phyloP scores from a whole-genome alignment of 2,797 vertebrate species.

The Bradypodion pumilum region DNA sequence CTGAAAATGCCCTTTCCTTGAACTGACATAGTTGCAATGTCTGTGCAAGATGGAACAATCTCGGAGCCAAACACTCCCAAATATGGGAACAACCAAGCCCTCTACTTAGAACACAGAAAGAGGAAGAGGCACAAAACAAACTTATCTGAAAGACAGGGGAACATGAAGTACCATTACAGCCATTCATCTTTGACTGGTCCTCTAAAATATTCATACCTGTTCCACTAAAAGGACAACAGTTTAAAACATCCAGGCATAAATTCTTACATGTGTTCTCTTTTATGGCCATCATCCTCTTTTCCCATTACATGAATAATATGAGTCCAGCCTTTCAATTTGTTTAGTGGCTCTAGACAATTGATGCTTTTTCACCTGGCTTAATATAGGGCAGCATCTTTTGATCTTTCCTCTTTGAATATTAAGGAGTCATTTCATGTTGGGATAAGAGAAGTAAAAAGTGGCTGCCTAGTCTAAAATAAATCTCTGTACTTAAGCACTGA shows the following conservation, averaged over 20 bases:
- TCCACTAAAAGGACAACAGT: background rate
- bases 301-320: background rate
- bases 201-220: background rate
- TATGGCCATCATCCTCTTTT: background rate
- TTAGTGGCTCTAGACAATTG: background rate
- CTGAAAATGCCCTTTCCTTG: slow-evolving; percentile 16
- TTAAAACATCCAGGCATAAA: background rate
- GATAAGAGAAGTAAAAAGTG: background rate
- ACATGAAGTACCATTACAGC: background rate
- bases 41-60: slow-evolving; percentile 13
- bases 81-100: slow-evolving; percentile 23
- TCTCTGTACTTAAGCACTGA: background rate
- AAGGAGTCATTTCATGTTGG: background rate
- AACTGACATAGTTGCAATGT: slow-evolving; percentile 6
- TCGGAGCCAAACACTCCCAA: slow-evolving; percentile 17
- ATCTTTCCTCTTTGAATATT: background rate
- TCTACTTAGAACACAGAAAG: slow-evolving; percentile 10
- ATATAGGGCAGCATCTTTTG: background rate
- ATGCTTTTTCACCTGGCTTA: background rate
- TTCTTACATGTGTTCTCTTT: background rate
- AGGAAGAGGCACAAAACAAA: background rate
- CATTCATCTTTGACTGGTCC: background rate
- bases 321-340: background rate
- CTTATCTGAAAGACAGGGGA: background rate
- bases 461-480: slow-evolving; percentile 11